These are phyloP conservation scores for Cynoglossus semilaevis DNA, from an alignment of 2,113 vertebrate genomes.

Conservation along the genomic window DNA sequence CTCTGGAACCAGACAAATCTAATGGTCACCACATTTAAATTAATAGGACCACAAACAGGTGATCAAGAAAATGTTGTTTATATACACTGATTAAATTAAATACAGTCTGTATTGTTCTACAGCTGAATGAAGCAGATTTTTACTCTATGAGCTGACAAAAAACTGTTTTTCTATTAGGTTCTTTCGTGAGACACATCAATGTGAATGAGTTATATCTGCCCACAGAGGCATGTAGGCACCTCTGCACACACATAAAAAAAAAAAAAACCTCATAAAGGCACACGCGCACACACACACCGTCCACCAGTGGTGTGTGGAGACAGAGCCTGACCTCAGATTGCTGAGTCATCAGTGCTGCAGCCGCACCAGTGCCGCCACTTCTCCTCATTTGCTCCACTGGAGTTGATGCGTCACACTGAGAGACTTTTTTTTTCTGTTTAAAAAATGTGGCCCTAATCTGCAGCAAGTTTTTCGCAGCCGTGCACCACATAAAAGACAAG, in stretches of 20 bases:
- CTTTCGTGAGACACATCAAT: conserved; percentile 30
- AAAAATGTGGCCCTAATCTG: conserved; percentile 55
- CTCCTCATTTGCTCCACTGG: conserved; percentile 49
- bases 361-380: conserved; percentile 43
- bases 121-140: background rate
- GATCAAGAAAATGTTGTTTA: no score
- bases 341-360: conserved; percentile 66
- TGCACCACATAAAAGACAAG: conserved; percentile 64
- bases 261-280: conserved; percentile 13
- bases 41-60: no score
- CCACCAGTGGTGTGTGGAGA: conserved; percentile 34
- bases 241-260: conserved; percentile 16
- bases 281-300: conserved; percentile 1
- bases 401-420: conserved; percentile 51
- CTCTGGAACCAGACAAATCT: no score
- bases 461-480: conserved; percentile 54
- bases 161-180: conserved; percentile 15
- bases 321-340: conserved; percentile 48
- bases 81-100: no score
- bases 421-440: conserved; percentile 17
- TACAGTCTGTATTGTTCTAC: no score
- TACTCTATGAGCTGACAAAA: background rate
- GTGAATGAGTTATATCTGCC: conserved; percentile 41
- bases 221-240: conserved; percentile 39
- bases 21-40: no score